These are phyloP conservation scores for Betta splendens DNA, from an alignment of 2,797 vertebrate genomes.

Conservation along the genomic window DNA sequence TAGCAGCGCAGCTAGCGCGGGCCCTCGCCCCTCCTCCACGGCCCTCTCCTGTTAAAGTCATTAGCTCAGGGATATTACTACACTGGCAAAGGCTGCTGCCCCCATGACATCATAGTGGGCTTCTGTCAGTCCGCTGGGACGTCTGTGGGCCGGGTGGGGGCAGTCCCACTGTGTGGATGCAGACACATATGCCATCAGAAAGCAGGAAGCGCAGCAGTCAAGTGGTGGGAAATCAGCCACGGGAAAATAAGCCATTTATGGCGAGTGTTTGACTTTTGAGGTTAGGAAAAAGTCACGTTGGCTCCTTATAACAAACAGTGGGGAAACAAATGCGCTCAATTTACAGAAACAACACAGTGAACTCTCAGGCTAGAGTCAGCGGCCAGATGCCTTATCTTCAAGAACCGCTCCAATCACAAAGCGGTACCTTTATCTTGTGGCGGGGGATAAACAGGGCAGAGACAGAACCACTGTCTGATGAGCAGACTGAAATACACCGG, in stretches of 20 bases:
- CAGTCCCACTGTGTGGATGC: slow-evolving; percentile 46
- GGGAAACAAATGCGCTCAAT: slow-evolving; percentile 19
- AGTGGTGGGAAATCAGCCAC: slow-evolving; percentile 35
- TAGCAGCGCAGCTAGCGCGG: slow-evolving; percentile 64
- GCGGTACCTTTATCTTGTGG: slow-evolving; percentile 63
- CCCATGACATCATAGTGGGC: slow-evolving; percentile 80
- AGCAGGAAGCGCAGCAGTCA: slow-evolving; percentile 46
- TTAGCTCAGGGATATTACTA: slow-evolving; percentile 70
- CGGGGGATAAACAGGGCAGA: slow-evolving; percentile 34
- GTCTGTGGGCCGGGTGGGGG: slow-evolving; percentile 60
- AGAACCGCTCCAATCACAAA: slow-evolving; percentile 32
- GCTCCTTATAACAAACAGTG: slow-evolving; percentile 21
- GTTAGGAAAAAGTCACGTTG: slow-evolving; percentile 20
- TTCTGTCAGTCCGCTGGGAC: slow-evolving; percentile 70
- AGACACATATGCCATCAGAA: slow-evolving; percentile 52
- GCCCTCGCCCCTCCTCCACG: slow-evolving; percentile 59
- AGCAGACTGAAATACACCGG: slow-evolving; percentile 64
- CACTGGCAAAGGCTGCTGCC: slow-evolving; percentile 58
- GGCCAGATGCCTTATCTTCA: slow-evolving; percentile 45
- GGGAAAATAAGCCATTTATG: slow-evolving; percentile 52
- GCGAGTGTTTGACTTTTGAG: slow-evolving; percentile 29
- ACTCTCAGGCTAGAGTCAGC: slow-evolving; percentile 18
- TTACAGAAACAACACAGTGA: slow-evolving; percentile 23
- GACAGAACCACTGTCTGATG: slow-evolving; percentile 63
- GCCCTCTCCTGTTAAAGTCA: slow-evolving; percentile 76